A percentile compares a stretch with the other conserved stretches of the same genome.
Evolutionary conservation across 2,797 vertebrate species (phyloP).

Genomic region (Spondyliosoma cantharus): DNA sequence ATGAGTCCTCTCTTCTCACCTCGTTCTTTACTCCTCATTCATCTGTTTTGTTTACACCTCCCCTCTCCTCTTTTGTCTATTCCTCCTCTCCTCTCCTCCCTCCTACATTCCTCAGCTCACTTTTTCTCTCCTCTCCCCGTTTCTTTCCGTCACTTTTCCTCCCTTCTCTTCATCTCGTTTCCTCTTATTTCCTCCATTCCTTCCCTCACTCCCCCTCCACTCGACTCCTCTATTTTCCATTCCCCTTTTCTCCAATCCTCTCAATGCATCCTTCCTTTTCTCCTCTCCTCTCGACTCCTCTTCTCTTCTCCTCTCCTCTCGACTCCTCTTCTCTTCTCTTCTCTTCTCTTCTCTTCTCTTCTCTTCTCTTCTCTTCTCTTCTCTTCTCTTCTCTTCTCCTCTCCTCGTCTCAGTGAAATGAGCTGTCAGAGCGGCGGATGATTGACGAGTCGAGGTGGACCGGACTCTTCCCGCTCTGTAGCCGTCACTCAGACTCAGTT

Average conservation of each 20-base stretch:
- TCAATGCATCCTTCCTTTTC: too few species aligned
- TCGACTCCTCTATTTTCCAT: too few species aligned
- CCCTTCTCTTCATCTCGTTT: too few species aligned
- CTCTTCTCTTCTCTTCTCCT: neutral
- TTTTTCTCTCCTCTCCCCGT: too few species aligned
- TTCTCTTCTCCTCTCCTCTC: neutral
- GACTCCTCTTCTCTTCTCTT: neutral
- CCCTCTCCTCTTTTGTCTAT: neutral
- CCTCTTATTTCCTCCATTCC: too few species aligned
- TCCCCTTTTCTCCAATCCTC: too few species aligned
- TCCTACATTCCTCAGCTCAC: too few species aligned
- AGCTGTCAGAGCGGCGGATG: slow-evolving; percentile 61
- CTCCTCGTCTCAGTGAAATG: slow-evolving; percentile 38
- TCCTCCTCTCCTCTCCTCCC: neutral
- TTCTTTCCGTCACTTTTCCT: too few species aligned
- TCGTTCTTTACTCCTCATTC: neutral
- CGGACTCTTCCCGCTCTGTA: slow-evolving; percentile 28
- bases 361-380: neutral
- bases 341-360: neutral
- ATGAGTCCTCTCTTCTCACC: neutral
- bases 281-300: neutral
- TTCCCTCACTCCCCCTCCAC: too few species aligned
- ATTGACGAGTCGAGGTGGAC: slow-evolving; percentile 63
- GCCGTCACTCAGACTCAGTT: slow-evolving; percentile 51
- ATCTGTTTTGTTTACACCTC: neutral